Evolutionary conservation across 2,888 invertebrate genomes (phyloP).

Genomic region (Apomyelois bistriatella): DNA sequence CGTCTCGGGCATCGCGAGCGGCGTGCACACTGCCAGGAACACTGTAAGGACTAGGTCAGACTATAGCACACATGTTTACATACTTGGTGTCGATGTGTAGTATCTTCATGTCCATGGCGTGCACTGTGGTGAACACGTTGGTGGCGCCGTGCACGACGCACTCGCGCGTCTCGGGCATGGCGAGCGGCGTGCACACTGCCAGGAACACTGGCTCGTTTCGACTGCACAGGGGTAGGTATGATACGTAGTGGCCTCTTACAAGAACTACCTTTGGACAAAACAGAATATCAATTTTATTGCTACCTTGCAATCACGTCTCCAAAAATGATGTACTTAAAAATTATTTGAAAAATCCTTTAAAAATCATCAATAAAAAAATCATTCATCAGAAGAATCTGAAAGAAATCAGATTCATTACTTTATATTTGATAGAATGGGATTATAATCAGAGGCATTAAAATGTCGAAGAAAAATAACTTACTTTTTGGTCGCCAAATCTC

Average conservation of each 20-base stretch:
- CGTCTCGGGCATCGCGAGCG: too few relatives aligned
- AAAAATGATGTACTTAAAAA: too few relatives aligned
- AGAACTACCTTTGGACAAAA: conserved; percentile 89
- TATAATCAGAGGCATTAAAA: too few relatives aligned
- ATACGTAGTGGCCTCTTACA: conserved; percentile 96
- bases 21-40: neutral
- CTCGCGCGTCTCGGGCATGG: conserved; percentile 97
- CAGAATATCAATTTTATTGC: neutral
- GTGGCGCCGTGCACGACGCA: conserved; percentile 98
- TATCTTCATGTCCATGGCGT: conserved; percentile 98
- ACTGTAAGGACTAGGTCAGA: neutral
- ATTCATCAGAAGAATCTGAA: too few relatives aligned
- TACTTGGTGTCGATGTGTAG: conserved; percentile 97
- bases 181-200: conserved; percentile 97
- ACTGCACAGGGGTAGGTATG: conserved; percentile 94
- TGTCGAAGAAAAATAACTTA: too few relatives aligned
- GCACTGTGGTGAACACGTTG: conserved; percentile 97
- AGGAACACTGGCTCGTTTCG: conserved; percentile 98
- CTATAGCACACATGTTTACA: conserved; percentile 60
- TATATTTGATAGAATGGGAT: too few relatives aligned
- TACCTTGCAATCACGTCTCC: too few relatives aligned
- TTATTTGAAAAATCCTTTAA: too few relatives aligned
- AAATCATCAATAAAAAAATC: too few relatives aligned
- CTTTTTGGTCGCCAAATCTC: conserved; percentile 99
- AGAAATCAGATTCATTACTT: too few relatives aligned